These are phyloP conservation scores for Myocastor coypus DNA, from an alignment of 2,113 vertebrate species.

Conservation along the genomic window DNA sequence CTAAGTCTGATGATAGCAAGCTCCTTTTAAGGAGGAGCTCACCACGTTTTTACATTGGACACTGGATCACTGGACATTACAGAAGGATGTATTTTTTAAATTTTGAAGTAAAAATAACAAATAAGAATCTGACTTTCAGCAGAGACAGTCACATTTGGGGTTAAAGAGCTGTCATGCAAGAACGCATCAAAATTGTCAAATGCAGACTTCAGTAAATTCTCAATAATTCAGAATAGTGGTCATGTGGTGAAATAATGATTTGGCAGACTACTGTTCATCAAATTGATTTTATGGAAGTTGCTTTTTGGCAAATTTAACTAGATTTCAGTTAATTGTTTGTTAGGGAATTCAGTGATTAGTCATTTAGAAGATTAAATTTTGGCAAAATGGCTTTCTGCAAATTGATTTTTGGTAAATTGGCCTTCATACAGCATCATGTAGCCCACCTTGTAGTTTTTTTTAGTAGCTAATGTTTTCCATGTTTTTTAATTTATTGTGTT, in stretches of 20 bases:
- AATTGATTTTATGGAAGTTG: slow-evolving; percentile 72
- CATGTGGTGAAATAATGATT: slow-evolving; percentile 59
- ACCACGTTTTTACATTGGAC: background rate
- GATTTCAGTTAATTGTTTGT: slow-evolving; percentile 49
- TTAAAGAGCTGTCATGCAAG: slow-evolving; percentile 42
- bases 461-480: slow-evolving; percentile 36
- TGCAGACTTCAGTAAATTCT: slow-evolving; percentile 46
- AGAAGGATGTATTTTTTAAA: slow-evolving; percentile 5
- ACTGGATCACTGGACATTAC: background rate
- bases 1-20: background rate
- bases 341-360: slow-evolving; percentile 66
- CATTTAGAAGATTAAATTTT: slow-evolving; percentile 77
- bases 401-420: slow-evolving; percentile 69
- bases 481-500: slow-evolving; percentile 27
- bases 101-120: no score
- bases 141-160: background rate
- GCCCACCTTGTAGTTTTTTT: slow-evolving; percentile 57
- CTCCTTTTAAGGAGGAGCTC: background rate
- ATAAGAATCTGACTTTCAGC: background rate
- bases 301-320: slow-evolving; percentile 61
- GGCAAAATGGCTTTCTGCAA: slow-evolving; percentile 67
- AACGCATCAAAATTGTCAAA: slow-evolving; percentile 42
- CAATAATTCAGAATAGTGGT: slow-evolving; percentile 34
- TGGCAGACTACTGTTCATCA: slow-evolving; percentile 58
- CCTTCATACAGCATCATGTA: slow-evolving; percentile 15